These are phyloP conservation scores for Ceratosolen fusciceps DNA, from an alignment of 1,140 invertebrate species.

Conservation along the genomic window DNA sequence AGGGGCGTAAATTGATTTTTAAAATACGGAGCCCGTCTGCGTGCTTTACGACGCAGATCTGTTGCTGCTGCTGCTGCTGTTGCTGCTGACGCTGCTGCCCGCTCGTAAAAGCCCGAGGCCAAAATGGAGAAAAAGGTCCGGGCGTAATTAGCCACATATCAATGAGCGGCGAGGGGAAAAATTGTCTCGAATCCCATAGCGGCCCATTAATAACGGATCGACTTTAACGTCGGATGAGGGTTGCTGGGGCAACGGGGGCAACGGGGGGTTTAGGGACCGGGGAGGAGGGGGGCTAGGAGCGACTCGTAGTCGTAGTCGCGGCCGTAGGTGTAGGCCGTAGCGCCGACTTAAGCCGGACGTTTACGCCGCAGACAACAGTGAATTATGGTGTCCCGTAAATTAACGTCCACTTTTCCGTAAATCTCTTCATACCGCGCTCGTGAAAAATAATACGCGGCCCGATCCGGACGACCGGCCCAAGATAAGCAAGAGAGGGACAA, in stretches of 20 bases:
- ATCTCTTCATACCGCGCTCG: slow-evolving; percentile 26
- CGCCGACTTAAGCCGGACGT: slow-evolving; percentile 7
- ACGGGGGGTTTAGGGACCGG: background rate
- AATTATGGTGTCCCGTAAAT: slow-evolving; percentile 39
- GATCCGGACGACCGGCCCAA: background rate
- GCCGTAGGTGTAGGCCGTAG: background rate
- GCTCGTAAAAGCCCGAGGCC: slow-evolving; percentile 23
- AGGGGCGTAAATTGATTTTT: slow-evolving; percentile 46
- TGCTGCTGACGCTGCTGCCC: too few species aligned
- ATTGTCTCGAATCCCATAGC: background rate
- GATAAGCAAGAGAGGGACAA: background rate
- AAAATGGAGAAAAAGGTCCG: slow-evolving; percentile 6
- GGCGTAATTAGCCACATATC: slow-evolving; percentile 25
- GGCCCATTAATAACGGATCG: slow-evolving; percentile 24
- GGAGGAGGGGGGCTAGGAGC: background rate
- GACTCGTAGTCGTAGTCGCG: slow-evolving; percentile 1
- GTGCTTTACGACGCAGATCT: slow-evolving; percentile 43
- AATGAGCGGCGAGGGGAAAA: background rate
- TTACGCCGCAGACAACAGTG: slow-evolving; percentile 4
- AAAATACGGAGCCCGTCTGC: slow-evolving; percentile 30
- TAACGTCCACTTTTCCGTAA: slow-evolving; percentile 36
- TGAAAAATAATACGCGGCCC: slow-evolving; percentile 6
- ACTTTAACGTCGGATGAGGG: slow-evolving; percentile 14
- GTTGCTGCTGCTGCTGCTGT: too few species aligned
- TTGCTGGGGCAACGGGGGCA: background rate